phyloP scores from a whole-genome alignment of 2,888 invertebrate species.

The Xestia rhomboidea region DNA sequence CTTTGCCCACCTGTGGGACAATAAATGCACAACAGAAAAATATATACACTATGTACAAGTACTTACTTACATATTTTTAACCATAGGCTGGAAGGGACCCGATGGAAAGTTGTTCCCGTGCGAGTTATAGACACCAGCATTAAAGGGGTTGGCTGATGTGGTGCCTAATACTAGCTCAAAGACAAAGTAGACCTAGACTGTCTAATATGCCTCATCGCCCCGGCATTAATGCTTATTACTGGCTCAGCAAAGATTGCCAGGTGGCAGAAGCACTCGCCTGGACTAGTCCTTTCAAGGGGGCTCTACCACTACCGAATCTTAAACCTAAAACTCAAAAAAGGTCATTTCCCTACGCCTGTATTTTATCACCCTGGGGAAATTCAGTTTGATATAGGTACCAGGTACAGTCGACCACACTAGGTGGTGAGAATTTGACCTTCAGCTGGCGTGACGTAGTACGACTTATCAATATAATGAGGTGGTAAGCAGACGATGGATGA shows the following conservation, averaged over 20 bases:
- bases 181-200: too few species aligned
- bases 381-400: slow-evolving; percentile 1
- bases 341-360: not conserved
- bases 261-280: not conserved
- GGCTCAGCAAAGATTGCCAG: too few species aligned
- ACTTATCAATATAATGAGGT: not conserved
- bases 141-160: not conserved
- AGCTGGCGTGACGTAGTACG: not conserved
- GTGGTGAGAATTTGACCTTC: not conserved
- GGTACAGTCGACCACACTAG: not conserved
- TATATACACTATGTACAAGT: too few species aligned
- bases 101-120: not conserved
- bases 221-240: too few species aligned
- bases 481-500: not conserved
- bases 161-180: too few species aligned
- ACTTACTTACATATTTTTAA: too few species aligned
- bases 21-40: too few species aligned
- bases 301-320: not conserved
- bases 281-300: not conserved
- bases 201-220: too few species aligned
- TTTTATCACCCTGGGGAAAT: slow-evolving; percentile 36
- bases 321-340: not conserved
- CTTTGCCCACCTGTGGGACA: too few species aligned
- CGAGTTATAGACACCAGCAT: not conserved
- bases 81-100: too few species aligned